Conservation (phyloP, 1,140 invertebrate genomes). For the Schlechtendalia chinensis region DNA sequence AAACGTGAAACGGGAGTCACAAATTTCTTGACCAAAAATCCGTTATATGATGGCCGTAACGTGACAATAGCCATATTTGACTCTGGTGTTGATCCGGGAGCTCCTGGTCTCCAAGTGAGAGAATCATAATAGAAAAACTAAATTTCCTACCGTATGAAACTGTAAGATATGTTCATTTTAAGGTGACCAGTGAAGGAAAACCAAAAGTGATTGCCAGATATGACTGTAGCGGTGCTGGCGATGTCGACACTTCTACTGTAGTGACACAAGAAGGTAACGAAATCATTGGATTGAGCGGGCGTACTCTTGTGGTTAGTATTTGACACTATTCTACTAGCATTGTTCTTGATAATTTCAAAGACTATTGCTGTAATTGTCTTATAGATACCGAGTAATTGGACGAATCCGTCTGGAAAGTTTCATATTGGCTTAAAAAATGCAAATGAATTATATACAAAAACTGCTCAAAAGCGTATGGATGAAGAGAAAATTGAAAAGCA, state of each 20-base stretch:
- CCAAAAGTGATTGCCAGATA: slow-evolving; percentile 92
- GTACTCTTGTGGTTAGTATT: slow-evolving; percentile 76
- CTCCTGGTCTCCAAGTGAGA: slow-evolving; percentile 85
- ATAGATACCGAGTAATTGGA: slow-evolving; percentile 80
- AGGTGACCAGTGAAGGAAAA: slow-evolving; percentile 84
- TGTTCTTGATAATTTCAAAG: too few species aligned
- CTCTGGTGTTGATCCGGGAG: slow-evolving; percentile 95
- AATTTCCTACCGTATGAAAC: slow-evolving; percentile 3
- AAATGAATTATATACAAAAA: slow-evolving; percentile 82
- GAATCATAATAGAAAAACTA: background rate
- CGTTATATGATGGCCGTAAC: slow-evolving; percentile 88
- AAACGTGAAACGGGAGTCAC: slow-evolving; percentile 92
- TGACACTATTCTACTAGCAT: background rate
- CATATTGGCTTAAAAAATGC: slow-evolving; percentile 83
- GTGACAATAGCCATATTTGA: slow-evolving; percentile 93
- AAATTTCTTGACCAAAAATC: slow-evolving; percentile 86
- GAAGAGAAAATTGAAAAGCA: slow-evolving; percentile 77
- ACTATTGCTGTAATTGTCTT: slow-evolving; percentile 7
- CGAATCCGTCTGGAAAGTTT: slow-evolving; percentile 78
- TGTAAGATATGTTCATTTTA: slow-evolving; percentile 52
- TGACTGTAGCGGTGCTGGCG: slow-evolving; percentile 92
- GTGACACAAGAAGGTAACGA: slow-evolving; percentile 71
- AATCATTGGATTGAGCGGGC: slow-evolving; percentile 82
- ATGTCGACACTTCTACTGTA: slow-evolving; percentile 85
- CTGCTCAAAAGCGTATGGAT: slow-evolving; percentile 78